Conservation (phyloP, 2,888 invertebrate genomes). For the Spodoptera picta region DNA sequence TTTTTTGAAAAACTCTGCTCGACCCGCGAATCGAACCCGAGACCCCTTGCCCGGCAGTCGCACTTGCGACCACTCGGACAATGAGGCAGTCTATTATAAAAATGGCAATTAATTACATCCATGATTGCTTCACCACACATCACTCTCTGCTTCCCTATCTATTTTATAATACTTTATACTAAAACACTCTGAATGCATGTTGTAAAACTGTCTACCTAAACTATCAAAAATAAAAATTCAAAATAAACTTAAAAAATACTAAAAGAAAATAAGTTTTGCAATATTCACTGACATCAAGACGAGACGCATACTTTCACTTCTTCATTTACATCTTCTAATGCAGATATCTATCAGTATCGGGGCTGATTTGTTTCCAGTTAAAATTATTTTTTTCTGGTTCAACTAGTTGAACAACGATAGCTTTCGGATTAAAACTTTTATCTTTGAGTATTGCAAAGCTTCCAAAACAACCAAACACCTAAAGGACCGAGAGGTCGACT, state of each 20-base stretch:
- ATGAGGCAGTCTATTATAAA: too few relatives aligned
- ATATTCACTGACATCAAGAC: conserved; percentile 51
- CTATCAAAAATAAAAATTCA: conserved; percentile 35
- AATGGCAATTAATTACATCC: conserved; percentile 37
- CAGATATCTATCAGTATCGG: too few relatives aligned
- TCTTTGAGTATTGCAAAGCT: conserved; percentile 51
- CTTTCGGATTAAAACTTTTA: neutral
- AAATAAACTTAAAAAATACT: conserved; percentile 30
- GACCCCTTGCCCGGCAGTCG: too few relatives aligned
- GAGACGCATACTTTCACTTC: too few relatives aligned
- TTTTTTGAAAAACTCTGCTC: too few relatives aligned
- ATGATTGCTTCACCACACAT: conserved; percentile 50
- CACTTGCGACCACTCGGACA: too few relatives aligned
- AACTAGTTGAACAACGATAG: too few relatives aligned
- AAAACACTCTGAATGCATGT: conserved; percentile 72
- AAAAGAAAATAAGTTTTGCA: conserved; percentile 50
- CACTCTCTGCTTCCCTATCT: conserved; percentile 64
- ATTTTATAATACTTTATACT: conserved; percentile 43
- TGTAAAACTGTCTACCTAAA: conserved; percentile 60
- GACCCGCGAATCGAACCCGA: too few relatives aligned
- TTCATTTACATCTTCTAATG: too few relatives aligned
- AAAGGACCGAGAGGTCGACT: conserved; percentile 35
- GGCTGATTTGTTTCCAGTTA: too few relatives aligned
- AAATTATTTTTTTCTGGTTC: too few relatives aligned
- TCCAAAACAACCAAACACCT: neutral